These are phyloP conservation scores for Cinclus mexicanus DNA, from an alignment of 2,113 vertebrate species.

Conservation along the genomic window DNA sequence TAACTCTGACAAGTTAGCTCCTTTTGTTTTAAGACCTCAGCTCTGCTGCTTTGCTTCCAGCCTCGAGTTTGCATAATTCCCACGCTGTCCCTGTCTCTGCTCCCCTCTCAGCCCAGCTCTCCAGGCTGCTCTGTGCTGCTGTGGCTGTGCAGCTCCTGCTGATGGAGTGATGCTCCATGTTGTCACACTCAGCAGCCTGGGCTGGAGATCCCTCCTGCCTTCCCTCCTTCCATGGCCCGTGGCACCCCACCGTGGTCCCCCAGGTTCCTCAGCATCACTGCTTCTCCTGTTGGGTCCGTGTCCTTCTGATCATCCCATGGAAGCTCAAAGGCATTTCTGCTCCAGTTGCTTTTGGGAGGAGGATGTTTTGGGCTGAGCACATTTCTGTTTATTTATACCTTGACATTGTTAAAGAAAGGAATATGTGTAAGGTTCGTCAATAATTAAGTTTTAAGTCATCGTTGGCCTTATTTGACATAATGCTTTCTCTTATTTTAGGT, in stretches of 20 bases:
- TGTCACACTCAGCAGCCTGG: not conserved
- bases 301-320: not conserved
- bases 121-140: not conserved
- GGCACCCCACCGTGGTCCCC: not conserved
- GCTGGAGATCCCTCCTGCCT: not conserved
- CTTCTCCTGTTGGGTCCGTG: not conserved
- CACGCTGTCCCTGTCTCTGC: accelerated
- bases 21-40: not conserved
- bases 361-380: not conserved
- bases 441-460: not conserved
- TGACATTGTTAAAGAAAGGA: not conserved
- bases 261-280: not conserved
- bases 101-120: not conserved
- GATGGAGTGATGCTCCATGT: not conserved
- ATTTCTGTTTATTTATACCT: not conserved
- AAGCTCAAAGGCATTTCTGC: not conserved
- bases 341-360: not conserved
- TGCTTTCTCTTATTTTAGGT: not conserved
- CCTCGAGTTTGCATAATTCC: not conserved
- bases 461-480: not conserved
- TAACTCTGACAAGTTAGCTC: not conserved
- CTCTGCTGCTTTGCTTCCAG: not conserved
- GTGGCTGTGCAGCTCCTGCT: not conserved
- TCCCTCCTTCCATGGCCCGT: not conserved
- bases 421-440: not conserved